Percentiles rank a stretch among this genome's conserved stretches.
Evolutionary conservation across 2,888 invertebrate genomes (phyloP).

Genomic region (Calameuta filiformis): DNA sequence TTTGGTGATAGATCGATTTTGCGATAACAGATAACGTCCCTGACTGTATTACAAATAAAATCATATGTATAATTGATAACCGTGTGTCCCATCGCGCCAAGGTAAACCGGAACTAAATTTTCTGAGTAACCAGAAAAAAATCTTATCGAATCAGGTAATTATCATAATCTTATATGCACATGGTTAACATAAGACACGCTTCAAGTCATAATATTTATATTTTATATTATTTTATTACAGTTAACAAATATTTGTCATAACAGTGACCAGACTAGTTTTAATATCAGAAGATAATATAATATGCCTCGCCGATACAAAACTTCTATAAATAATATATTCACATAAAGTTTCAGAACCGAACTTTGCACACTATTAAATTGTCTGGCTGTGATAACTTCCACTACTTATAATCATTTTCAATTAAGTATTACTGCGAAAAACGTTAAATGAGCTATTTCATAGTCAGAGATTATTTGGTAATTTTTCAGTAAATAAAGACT

Average conservation of each 20-base stretch:
- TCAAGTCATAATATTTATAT: background rate
- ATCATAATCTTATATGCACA: background rate
- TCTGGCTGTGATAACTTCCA: conserved; percentile 44
- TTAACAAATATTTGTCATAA: background rate
- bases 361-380: conserved; percentile 47
- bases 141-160: background rate
- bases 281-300: background rate
- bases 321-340: background rate
- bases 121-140: background rate
- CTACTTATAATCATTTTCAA: conserved; percentile 26
- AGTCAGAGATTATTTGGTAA: background rate
- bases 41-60: background rate
- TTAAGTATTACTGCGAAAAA: background rate
- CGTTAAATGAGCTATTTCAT: background rate
- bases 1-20: background rate
- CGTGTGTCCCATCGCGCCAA: background rate
- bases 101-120: background rate
- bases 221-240: background rate
- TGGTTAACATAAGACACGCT: background rate
- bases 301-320: background rate
- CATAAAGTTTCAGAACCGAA: conserved; percentile 23
- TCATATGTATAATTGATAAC: background rate
- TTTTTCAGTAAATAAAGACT: background rate
- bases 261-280: background rate
- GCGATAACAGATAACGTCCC: background rate